Evolutionary conservation across 2,888 invertebrate species (phyloP).

Genomic region (Lydus trimaculatus): DNA sequence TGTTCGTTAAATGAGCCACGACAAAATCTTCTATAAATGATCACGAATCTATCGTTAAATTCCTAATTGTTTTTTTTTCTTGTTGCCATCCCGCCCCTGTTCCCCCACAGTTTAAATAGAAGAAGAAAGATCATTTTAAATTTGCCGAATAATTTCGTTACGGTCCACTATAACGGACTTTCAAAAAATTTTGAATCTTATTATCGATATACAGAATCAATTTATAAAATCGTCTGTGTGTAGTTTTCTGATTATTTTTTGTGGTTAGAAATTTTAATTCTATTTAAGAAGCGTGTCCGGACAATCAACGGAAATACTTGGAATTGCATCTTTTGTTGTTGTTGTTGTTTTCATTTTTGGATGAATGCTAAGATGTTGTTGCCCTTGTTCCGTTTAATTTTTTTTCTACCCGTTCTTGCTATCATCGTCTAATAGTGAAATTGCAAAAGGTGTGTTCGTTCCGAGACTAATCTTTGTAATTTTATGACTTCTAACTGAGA

Average conservation of each 20-base stretch:
- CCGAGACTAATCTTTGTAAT: background rate
- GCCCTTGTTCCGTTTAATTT: background rate
- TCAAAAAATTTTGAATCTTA: background rate
- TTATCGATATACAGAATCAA: background rate
- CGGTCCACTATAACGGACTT: background rate
- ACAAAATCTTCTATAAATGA: background rate
- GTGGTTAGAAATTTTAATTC: background rate
- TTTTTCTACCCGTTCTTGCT: background rate
- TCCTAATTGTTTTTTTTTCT: background rate
- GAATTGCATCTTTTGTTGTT: background rate
- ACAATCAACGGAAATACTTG: conserved; percentile 5
- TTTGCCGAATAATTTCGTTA: background rate
- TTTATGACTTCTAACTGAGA: background rate
- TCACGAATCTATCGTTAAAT: conserved; percentile 6
- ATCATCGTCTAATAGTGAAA: background rate
- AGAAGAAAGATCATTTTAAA: background rate
- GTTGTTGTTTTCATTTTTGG: background rate
- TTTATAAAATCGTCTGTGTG: background rate
- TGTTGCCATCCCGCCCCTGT: too few relatives aligned
- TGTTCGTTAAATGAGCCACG: conserved; percentile 4
- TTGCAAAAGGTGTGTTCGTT: background rate
- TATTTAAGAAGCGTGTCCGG: background rate
- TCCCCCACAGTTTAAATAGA: background rate
- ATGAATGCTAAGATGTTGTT: background rate
- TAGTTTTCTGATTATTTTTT: background rate